Percentiles rank a stretch among this genome's conserved stretches.
phyloP scores from a whole-genome alignment of 35 echinoderm and acorn worm species.

The Hemicentrotus pulcherrimus region DNA sequence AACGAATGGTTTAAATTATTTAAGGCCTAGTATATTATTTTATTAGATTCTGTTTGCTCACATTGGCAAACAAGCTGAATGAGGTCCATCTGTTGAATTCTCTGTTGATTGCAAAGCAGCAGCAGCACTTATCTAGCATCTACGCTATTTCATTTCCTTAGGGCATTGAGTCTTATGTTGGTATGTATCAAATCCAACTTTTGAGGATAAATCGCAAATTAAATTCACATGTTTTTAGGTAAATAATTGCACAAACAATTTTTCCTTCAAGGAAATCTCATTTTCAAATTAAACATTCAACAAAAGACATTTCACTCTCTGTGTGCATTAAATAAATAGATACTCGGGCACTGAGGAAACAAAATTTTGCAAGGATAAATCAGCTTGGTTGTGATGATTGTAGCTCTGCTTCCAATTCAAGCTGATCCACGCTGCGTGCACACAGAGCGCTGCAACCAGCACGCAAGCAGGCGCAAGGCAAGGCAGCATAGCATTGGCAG shows the following conservation, averaged over 20 bases:
- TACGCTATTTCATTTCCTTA: slow-evolving; percentile 3
- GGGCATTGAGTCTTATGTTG: slow-evolving; percentile 26
- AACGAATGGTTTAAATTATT: background rate
- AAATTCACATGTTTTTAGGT: background rate
- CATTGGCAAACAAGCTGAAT: slow-evolving; percentile 24
- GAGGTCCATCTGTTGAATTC: slow-evolving; percentile 25
- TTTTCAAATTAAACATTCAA: background rate
- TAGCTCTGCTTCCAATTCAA: slow-evolving; percentile 44
- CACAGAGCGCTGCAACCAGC: background rate
- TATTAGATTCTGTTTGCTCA: slow-evolving; percentile 42
- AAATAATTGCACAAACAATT: background rate
- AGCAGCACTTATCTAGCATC: slow-evolving; percentile 18
- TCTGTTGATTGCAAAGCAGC: slow-evolving; percentile 18
- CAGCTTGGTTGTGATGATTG: slow-evolving; percentile 36
- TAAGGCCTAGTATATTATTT: background rate
- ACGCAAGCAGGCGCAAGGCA: background rate
- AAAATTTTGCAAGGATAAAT: background rate
- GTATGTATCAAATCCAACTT: background rate
- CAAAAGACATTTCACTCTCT: background rate
- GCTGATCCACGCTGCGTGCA: slow-evolving; percentile 20
- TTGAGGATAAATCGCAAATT: background rate
- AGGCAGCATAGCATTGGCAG: slow-evolving; percentile 11
- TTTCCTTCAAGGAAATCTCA: background rate
- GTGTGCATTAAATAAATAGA: background rate
- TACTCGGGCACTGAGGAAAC: slow-evolving; percentile 24